Conservation (phyloP, 2,113 vertebrate genomes). For the Tachysurus vachellii region DNA sequence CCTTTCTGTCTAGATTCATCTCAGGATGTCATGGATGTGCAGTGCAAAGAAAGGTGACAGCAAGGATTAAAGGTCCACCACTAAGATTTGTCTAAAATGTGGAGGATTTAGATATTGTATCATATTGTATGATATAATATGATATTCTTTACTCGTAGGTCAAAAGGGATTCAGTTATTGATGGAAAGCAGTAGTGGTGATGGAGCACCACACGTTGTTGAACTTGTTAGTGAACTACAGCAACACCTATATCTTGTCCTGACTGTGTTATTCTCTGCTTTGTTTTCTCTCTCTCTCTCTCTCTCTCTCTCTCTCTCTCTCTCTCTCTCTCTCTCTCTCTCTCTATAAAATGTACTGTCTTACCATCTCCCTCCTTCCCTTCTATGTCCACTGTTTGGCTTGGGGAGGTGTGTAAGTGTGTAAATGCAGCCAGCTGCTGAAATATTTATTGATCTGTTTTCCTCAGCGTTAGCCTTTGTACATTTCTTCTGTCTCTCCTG, state of each 20-base stretch:
- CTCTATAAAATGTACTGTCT: background rate
- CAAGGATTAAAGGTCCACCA: background rate
- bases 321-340: conserved; percentile 4
- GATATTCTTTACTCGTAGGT: background rate
- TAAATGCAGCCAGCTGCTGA: conserved; percentile 71
- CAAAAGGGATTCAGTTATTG: background rate
- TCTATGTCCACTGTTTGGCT: conserved; percentile 6
- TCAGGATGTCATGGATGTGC: background rate
- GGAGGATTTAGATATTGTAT: background rate
- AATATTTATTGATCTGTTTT: conserved; percentile 83
- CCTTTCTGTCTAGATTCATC: background rate
- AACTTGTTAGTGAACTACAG: conserved; percentile 35
- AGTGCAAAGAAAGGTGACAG: background rate
- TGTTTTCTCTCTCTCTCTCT: conserved; percentile 5
- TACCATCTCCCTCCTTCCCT: background rate
- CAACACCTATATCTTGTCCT: conserved; percentile 53
- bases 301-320: background rate
- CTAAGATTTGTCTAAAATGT: background rate
- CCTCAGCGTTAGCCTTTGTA: conserved; percentile 60
- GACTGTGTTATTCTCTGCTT: background rate
- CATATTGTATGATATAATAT: too few species aligned
- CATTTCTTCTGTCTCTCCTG: conserved; percentile 41
- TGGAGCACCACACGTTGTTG: background rate
- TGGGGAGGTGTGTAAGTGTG: conserved; percentile 25
- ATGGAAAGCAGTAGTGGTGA: background rate